Percentiles rank a stretch among this genome's conserved stretches.
phyloP scores from a whole-genome alignment of 1,140 invertebrate species.

The Agrilus planipennis region DNA sequence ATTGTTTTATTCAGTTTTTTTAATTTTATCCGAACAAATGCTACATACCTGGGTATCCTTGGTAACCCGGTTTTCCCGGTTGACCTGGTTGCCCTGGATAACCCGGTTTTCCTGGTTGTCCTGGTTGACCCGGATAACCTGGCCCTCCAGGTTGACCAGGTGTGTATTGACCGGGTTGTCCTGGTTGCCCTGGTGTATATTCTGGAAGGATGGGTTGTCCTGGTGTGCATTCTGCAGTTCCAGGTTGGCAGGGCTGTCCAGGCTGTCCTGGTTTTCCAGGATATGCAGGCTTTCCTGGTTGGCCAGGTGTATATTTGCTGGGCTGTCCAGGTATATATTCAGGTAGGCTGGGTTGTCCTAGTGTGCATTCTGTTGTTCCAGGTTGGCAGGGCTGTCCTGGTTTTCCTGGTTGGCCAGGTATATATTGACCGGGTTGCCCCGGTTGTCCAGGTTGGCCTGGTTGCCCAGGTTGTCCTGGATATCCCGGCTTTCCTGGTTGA shows the following conservation, averaged over 20 bases:
- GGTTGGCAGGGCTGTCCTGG: slow-evolving; percentile 9
- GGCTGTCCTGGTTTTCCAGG: slow-evolving; percentile 12
- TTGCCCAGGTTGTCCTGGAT: slow-evolving; percentile 7
- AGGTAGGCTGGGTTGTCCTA: neutral
- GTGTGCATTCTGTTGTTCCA: slow-evolving; percentile 5
- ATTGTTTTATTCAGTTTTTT: too few relatives aligned
- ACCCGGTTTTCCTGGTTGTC: neutral
- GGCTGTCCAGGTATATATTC: neutral
- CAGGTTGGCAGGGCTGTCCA: slow-evolving; percentile 17
- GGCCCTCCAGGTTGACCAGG: slow-evolving; percentile 4
- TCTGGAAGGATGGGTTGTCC: too few relatives aligned
- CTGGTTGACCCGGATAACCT: slow-evolving; percentile 11
- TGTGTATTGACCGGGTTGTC: neutral
- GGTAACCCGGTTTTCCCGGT: neutral
- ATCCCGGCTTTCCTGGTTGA: neutral
- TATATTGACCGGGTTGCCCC: neutral
- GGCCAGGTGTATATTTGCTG: slow-evolving; percentile 10
- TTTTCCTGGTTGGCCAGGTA: neutral
- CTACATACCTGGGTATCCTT: too few relatives aligned
- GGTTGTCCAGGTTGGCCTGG: slow-evolving; percentile 8
- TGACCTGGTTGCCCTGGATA: neutral
- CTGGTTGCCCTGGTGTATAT: too few relatives aligned
- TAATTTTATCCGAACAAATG: too few relatives aligned
- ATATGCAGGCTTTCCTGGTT: slow-evolving; percentile 14
- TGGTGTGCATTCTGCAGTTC: too few relatives aligned